Evolutionary conservation across 2,113 vertebrate species (phyloP), one percentile per base, ranked within the genome.

Genomic region (Carassius gibelio): DNA sequence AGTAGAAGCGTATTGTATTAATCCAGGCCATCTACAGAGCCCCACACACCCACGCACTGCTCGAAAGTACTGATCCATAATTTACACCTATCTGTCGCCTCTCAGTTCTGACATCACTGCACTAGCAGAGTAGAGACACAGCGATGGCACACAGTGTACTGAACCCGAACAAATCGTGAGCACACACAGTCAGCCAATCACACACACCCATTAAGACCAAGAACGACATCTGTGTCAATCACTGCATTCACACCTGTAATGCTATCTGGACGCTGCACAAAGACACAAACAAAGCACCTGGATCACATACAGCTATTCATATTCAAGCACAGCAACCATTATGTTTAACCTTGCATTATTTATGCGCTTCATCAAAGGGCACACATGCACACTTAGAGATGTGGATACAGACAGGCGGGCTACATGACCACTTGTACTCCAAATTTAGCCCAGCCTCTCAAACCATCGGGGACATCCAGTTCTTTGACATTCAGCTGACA

Each of bases 51-150:
- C 81, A 62, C 57, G 17, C n/a, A 66, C 48, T 80, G 87, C 85
- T 88, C 76, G 78, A 72, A 19, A 87, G 88, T 81, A 59, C 90
- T 91, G 90, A 93, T 94, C 89, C 89, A 94, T 94, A 92, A 94
- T 94, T 94, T 91, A 93, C 90, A 91, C 90, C 89, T 90, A 81
- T 85, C 85, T 91, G 88, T 85, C 81, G 86, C 57, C 52, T 91
- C 89, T 89, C 64, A 91, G 89, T 88, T 48, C 84, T 88, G 90
- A 90, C 87, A 85, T 87, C 75, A 86, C 83, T 89, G 92, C 89
- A 87, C 91, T 82, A 72, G 75, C 85, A 88, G 92, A 91, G 88
- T 84, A 88, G 92, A 91, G 88, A 86, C 81, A 72, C 79, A 74
- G 86, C 85, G 87, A 87, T 84, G 87, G 89, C 90, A 92, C 92